Evolutionary conservation across 2,888 invertebrate species (phyloP).

Genomic region (Volucella inflata): DNA sequence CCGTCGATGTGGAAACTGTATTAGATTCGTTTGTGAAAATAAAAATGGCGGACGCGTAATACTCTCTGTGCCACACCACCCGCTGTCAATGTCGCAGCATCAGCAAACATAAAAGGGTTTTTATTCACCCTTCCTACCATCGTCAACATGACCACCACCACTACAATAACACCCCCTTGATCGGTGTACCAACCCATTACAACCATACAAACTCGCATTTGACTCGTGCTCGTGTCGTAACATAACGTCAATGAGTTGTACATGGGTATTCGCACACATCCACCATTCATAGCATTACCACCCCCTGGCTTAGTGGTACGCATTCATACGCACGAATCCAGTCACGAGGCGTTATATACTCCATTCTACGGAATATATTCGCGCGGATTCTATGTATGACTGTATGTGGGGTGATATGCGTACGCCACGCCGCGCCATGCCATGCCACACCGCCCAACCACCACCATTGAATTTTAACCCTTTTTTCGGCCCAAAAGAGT

Average conservation of each 20-base stretch:
- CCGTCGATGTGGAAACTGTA: constrained; percentile 71
- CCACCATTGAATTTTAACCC: constrained; percentile 60
- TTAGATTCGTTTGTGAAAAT: constrained; percentile 65
- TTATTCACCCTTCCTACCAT: constrained; percentile 26
- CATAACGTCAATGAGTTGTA: constrained; percentile 12
- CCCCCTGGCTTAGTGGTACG: constrained; percentile 41
- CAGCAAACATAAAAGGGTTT: constrained; percentile 73
- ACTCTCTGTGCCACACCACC: constrained; percentile 48
- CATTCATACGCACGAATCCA: constrained; percentile 72
- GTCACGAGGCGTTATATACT: constrained; percentile 72
- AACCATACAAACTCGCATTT: too few relatives aligned
- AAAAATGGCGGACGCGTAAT: constrained; percentile 68
- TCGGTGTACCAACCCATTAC: too few relatives aligned
- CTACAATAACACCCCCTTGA: constrained; percentile 4
- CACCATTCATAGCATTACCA: constrained; percentile 29
- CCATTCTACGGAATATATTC: background rate
- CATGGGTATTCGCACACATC: constrained; percentile 9
- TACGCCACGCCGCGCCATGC: constrained; percentile 3
- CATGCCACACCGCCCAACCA: constrained; percentile 17
- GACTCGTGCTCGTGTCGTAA: background rate
- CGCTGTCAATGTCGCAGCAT: constrained; percentile 71
- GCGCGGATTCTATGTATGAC: constrained; percentile 61
- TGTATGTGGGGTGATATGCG: constrained; percentile 61
- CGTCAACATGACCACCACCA: constrained; percentile 39
- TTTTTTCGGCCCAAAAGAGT: constrained; percentile 53